Evolutionary conservation across 2,888 invertebrate genomes (phyloP), one percentile per base, ranked within the genome.

Genomic region (Hofmannophila pseudospretella): DNA sequence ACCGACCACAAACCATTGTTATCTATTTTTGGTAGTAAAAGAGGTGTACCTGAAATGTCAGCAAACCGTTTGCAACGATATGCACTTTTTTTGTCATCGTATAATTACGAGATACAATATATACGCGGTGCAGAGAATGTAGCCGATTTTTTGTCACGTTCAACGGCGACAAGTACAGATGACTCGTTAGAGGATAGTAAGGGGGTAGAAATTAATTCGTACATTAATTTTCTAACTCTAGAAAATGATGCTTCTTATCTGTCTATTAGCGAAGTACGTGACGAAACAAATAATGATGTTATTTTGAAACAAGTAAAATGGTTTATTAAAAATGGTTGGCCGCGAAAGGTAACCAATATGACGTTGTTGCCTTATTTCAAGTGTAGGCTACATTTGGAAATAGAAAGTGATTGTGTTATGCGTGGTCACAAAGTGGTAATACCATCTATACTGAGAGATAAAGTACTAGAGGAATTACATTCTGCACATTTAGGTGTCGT

Each of bases 381-480:
- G 2, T 32, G 32, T 20, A n/a, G 32, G 2, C 7, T 8, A 8
- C 9, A 32, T 10, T 5, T 32, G 2, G 4, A n/a, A 2, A 3
- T 32, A 7, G 32, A 32, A 34, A 35, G 39, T 10, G 37, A 34
- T 8, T 40, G 42, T 20, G 30, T 44, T 13, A 11, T 44, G 22
- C 28, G 47, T 4, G 42, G 44, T 3, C 30, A 30, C n/a, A 30
- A 30, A 16, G 14, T 30, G 2, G 16, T 30, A 5, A 30, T 30
- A 4, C 30, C 11, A 37, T 16, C 14, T 8, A 10, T 28, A 11
- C 42, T 37, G n/a, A 10, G 42, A 2, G 40, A 41, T 16, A 28
- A 25, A n/a, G 2, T 48, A 2, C 31, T 45, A 29, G 36, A 41
- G 8, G 41, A 48, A n/a, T n/a, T n/a, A n/a, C n/a, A n/a, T n/a